Conservation (phyloP, 2,888 invertebrate genomes). For the Heliconius ismenius region DNA sequence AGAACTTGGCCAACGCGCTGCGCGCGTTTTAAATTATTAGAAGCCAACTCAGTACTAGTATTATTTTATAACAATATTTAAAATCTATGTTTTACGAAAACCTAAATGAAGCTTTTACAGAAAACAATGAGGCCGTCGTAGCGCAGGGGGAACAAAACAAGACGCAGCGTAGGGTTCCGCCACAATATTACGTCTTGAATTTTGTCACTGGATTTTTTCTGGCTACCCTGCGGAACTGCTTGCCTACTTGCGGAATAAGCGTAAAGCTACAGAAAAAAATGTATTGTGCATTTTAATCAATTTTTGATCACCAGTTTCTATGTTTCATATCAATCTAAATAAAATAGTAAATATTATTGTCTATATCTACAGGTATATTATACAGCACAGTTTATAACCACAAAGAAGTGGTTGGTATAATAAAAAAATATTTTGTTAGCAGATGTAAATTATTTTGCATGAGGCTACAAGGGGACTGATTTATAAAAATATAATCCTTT, state of each 20-base stretch:
- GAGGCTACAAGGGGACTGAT: conserved; percentile 19
- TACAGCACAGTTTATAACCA: conserved; percentile 39
- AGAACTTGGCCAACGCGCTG: too few species aligned
- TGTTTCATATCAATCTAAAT: conserved; percentile 20
- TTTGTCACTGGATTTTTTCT: not conserved
- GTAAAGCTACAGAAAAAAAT: not conserved
- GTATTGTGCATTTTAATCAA: not conserved
- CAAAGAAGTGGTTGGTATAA: conserved; percentile 41
- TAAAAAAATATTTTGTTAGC: conserved; percentile 58
- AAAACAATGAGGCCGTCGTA: not conserved
- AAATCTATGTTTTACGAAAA: not conserved
- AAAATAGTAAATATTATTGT: conserved; percentile 41
- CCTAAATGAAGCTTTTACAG: not conserved
- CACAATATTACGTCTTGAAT: not conserved
- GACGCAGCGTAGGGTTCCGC: not conserved
- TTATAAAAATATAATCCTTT: conserved; percentile 32
- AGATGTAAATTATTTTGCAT: conserved; percentile 48
- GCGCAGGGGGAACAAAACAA: not conserved
- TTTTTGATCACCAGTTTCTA: conserved; percentile 1
- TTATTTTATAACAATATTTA: not conserved
- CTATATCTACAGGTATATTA: conserved; percentile 38
- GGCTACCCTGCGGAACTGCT: too few species aligned
- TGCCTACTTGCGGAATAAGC: not conserved
- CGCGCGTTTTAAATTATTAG: too few species aligned
- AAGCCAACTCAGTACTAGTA: not conserved